Evolutionary conservation across 2,113 vertebrate species (phyloP).

Genomic region (Genyomyrus donnyi): DNA sequence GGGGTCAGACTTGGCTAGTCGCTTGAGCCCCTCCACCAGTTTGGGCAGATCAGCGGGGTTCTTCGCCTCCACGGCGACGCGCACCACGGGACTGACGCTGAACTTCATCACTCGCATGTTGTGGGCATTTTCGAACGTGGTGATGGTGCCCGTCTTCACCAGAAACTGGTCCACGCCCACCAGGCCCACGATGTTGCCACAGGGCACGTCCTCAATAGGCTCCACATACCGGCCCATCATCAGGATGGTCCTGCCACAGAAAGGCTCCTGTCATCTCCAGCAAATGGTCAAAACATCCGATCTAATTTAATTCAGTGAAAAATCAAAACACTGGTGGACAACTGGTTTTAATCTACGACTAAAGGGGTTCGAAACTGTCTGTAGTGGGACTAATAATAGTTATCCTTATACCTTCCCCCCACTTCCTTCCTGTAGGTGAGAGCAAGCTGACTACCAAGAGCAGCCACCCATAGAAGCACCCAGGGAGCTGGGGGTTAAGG

Average conservation of each 20-base stretch:
- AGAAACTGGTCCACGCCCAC: constrained; percentile 58
- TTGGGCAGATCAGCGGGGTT: constrained; percentile 56
- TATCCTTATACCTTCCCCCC: no score
- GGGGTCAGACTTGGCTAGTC: constrained; percentile 56
- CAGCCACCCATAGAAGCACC: no score
- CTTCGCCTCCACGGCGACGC: constrained; percentile 55
- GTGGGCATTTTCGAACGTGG: constrained; percentile 54
- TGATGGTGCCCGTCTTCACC: constrained; percentile 52
- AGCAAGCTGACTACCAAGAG: no score
- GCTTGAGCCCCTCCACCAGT: constrained; percentile 56
- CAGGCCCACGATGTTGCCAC: constrained; percentile 55
- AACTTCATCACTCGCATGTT: constrained; percentile 58
- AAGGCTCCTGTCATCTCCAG: background rate
- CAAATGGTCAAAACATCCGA: background rate
- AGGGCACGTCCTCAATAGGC: constrained; percentile 59
- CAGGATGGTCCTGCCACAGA: constrained; percentile 49
- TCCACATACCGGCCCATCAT: constrained; percentile 59
- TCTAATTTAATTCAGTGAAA: background rate
- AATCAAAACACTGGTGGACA: background rate
- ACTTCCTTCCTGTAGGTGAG: no score
- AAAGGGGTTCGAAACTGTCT: background rate
- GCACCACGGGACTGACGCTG: constrained; percentile 53
- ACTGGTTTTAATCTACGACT: background rate
- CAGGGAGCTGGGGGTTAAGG: no score
- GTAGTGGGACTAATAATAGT: background rate